Conservation (phyloP, 2,888 invertebrate species). For the Chloroclysta siterata region DNA sequence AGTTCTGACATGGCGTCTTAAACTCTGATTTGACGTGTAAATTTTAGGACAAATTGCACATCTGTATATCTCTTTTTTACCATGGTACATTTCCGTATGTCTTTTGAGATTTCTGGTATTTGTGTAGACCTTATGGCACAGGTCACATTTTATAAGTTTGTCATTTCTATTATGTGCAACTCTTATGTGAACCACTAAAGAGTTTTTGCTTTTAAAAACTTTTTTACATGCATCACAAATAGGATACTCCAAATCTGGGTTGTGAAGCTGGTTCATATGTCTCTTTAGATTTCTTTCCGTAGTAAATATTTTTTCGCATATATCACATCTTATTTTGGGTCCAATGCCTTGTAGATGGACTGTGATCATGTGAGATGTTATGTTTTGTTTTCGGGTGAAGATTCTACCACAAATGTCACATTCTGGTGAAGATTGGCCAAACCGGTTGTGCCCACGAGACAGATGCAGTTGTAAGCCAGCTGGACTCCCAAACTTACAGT, state of each 20-base stretch:
- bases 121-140: conserved; percentile 64
- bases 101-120: conserved; percentile 65
- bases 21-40: conserved; percentile 68
- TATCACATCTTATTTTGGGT: conserved; percentile 54
- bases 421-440: conserved; percentile 63
- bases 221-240: conserved; percentile 66
- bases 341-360: conserved; percentile 62
- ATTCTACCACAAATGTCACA: conserved; percentile 72
- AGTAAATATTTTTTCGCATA: conserved; percentile 64
- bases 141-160: conserved; percentile 54
- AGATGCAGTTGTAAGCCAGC: conserved; percentile 63
- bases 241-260: conserved; percentile 59
- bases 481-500: conserved; percentile 62
- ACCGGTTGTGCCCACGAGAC: conserved; percentile 63
- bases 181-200: conserved; percentile 63
- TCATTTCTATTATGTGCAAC: conserved; percentile 48
- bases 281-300: conserved; percentile 66
- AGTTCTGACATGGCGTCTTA: conserved; percentile 58
- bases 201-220: conserved; percentile 61
- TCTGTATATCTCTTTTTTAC: conserved; percentile 57
- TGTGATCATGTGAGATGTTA: conserved; percentile 70
- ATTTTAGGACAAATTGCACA: conserved; percentile 70
- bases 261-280: conserved; percentile 65
- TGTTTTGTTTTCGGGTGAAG: conserved; percentile 72
- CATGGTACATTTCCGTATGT: conserved; percentile 67